These are phyloP conservation scores for Apostichopus japonicus DNA, from an alignment of 35 echinoderm and acorn worm species.

Conservation along the genomic window DNA sequence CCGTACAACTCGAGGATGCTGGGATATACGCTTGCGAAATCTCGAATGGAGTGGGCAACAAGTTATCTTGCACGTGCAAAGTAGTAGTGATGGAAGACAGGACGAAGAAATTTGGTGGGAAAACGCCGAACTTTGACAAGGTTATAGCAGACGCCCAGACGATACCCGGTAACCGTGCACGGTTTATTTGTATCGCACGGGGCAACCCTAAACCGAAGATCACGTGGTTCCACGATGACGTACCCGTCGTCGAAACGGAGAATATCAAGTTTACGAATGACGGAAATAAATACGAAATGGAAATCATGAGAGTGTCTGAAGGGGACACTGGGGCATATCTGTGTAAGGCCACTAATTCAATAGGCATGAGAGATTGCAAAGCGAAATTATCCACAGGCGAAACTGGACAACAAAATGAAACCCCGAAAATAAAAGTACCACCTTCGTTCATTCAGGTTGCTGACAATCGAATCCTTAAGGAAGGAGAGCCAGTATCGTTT, in stretches of 20 bases:
- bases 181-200: conserved; percentile 22
- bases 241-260: conserved; percentile 30
- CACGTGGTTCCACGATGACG: conserved; percentile 31
- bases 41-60: conserved; percentile 48
- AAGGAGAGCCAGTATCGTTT: conserved; percentile 24
- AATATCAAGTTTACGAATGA: conserved; percentile 47
- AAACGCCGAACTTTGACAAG: conserved; percentile 43
- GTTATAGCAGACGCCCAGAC: conserved; percentile 28
- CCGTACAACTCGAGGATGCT: conserved; percentile 37
- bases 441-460: conserved; percentile 6
- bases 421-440: not conserved
- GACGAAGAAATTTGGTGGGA: conserved; percentile 61
- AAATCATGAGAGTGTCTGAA: conserved; percentile 8
- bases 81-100: conserved; percentile 41
- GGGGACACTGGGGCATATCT: conserved; percentile 21
- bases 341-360: conserved; percentile 43
- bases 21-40: conserved; percentile 55
- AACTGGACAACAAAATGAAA: conserved; percentile 9
- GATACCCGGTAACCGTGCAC: conserved; percentile 30
- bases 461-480: not conserved
- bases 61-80: conserved; percentile 41
- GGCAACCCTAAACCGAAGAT: conserved; percentile 54
- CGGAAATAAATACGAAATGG: conserved; percentile 31
- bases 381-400: conserved; percentile 31
- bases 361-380: conserved; percentile 38